Conservation (phyloP, 2,888 invertebrate genomes). For the Liopterus haemorrhoidalis region DNA sequence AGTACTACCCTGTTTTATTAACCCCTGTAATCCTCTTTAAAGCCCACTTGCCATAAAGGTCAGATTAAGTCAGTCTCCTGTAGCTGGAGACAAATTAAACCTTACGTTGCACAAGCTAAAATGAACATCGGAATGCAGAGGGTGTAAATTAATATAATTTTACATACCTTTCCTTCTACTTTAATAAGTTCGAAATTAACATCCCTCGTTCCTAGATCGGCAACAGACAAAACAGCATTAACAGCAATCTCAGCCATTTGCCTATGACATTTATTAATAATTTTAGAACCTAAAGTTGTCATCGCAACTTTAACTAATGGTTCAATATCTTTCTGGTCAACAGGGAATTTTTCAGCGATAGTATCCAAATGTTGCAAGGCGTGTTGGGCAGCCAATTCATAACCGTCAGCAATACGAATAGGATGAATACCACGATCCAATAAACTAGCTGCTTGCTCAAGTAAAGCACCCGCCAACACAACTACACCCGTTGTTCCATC, state of each 20-base stretch:
- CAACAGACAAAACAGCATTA: conserved; percentile 91
- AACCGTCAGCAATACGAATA: conserved; percentile 97
- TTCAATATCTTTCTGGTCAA: conserved; percentile 76
- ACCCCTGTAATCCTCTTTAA: too few species aligned
- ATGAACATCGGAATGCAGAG: not conserved
- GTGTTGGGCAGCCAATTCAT: conserved; percentile 89
- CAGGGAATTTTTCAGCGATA: conserved; percentile 85
- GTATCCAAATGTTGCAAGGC: conserved; percentile 80
- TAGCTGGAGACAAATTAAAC: too few species aligned
- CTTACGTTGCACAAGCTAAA: not conserved
- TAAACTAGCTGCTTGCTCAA: conserved; percentile 90
- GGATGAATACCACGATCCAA: conserved; percentile 98
- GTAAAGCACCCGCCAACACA: conserved; percentile 73
- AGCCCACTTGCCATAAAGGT: too few species aligned
- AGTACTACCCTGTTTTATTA: too few species aligned
- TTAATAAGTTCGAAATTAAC: conserved; percentile 99
- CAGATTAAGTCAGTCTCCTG: too few species aligned
- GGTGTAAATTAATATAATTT: not conserved
- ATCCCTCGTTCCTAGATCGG: conserved; percentile 86
- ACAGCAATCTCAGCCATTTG: conserved; percentile 99
- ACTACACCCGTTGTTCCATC: conserved; percentile 99
- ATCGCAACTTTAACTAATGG: conserved; percentile 90
- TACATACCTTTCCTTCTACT: conserved; percentile 82
- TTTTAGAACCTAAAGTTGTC: conserved; percentile 98
- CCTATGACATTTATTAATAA: conserved; percentile 92